Base-by-base conservation (phyloP, 2,888 invertebrate genomes). In the Campoplex nolae region DNA sequence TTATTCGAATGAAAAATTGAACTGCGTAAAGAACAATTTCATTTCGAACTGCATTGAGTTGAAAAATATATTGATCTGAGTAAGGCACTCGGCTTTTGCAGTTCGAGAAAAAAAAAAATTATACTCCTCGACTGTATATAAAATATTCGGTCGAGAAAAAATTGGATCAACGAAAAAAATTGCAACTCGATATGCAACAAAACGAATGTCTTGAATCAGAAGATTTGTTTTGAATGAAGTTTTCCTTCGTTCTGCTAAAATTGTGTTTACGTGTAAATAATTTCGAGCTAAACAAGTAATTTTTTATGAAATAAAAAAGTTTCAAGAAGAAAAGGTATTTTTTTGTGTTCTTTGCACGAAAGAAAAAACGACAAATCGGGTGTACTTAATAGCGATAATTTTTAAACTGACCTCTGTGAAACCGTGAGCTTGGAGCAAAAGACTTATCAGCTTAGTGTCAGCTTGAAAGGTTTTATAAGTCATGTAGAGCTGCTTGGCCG, bases 401-500 rank as follows among this genome's bases (percentile, higher is more conserved):
- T 58, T 58, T 58, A 3, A 32, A 92, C 94, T 92, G 28, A 96
- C 96, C 95, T 98, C 98, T 73, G 95, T 95, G 35, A 98, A 95
- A 0, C 98, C 98, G 93, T 98, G 98, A 13, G 97, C 97, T 92
- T 97, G 96, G 23, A 98, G 96, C 77, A 98, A 94, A 89, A 97
- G 96, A 87, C 97, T 96, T 74, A 98, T 95, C 58, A 98, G 95
- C 93, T 97, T 97, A 0, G 98, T 97, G 94, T 98, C 98, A 8
- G 97, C 97, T 94, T 98, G 97, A 88, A 97, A 96, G 88, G 97
- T 96, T 94, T 97, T 98, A 94, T 97, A 98, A 1, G 97, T 97
- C 92, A 97, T 96, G 92, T 97, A 97, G 45, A 98, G 95, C 82
- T 92, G 93, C 75, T 93, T 94, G 0, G 94, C 94, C n/a, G 94